These are phyloP conservation scores for Cyphomyrmex costatus DNA, from an alignment of 1,140 invertebrate species.

Conservation along the genomic window DNA sequence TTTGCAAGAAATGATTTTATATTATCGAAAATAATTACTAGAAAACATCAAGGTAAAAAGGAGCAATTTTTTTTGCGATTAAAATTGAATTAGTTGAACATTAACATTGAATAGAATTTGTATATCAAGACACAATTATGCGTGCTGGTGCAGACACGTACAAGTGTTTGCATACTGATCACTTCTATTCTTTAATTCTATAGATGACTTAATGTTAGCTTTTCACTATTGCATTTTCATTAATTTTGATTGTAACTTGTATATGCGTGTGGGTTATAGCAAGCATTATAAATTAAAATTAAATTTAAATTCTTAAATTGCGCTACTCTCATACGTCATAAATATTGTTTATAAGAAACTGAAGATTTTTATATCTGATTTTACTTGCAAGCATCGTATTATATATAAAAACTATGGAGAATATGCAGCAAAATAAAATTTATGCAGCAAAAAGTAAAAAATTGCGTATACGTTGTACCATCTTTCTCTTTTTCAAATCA, in stretches of 20 bases:
- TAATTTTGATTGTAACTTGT: not conserved
- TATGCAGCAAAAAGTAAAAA: not conserved
- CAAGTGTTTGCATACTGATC: not conserved
- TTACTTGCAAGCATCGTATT: not conserved
- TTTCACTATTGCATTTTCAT: not conserved
- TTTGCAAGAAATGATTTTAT: not conserved
- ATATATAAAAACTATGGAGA: not conserved
- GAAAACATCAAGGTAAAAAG: not conserved
- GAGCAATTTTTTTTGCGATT: not conserved
- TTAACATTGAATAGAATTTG: not conserved
- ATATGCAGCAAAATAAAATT: not conserved
- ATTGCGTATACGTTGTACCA: not conserved
- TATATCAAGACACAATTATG: not conserved
- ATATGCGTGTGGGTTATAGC: not conserved
- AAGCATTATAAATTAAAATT: constrained; percentile 11
- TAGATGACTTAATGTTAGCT: not conserved
- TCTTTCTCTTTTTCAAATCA: not conserved
- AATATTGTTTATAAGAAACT: not conserved
- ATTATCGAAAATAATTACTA: not conserved
- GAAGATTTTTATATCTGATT: not conserved
- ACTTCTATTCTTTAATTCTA: not conserved
- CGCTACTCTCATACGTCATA: not conserved
- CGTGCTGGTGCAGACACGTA: not conserved
- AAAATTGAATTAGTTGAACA: not conserved
- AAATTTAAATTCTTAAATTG: not conserved